Conservation (phyloP, 1,140 invertebrate genomes). For the Panagrolaimus sp. region DNA sequence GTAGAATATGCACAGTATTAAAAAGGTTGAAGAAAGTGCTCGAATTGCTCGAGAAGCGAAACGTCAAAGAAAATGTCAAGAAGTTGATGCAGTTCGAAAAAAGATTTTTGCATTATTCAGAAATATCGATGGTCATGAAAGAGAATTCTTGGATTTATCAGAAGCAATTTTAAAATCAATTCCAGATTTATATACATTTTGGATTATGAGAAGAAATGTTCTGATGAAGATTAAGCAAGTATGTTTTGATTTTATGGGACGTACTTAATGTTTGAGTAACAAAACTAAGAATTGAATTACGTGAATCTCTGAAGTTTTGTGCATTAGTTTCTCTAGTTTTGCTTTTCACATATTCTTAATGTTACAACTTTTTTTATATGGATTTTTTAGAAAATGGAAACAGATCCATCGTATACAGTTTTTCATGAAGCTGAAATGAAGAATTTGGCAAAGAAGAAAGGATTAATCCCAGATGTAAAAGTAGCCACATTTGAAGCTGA, state of each 20-base stretch:
- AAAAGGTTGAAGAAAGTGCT: constrained; percentile 1
- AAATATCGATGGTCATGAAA: constrained; percentile 1
- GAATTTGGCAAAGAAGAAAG: neutral
- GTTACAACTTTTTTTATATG: constrained; percentile 3
- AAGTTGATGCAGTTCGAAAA: neutral
- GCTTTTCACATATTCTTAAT: neutral
- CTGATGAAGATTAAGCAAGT: constrained; percentile 20
- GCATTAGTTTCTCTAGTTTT: no score
- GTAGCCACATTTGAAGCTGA: neutral
- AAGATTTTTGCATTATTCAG: neutral
- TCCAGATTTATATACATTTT: constrained; percentile 52
- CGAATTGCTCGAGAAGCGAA: neutral
- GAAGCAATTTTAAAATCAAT: constrained; percentile 34
- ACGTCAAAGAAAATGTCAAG: neutral
- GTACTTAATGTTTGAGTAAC: no score
- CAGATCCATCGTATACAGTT: neutral
- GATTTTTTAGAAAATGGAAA: constrained; percentile 2
- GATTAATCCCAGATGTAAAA: neutral
- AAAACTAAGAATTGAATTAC: no score
- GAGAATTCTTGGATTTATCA: constrained; percentile 32
- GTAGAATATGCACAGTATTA: neutral
- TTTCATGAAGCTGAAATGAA: neutral
- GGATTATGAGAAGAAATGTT: constrained; percentile 39
- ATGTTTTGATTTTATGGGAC: constrained; percentile 20
- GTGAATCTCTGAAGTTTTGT: no score